Evolutionary conservation across 2,113 vertebrate species (phyloP).

Genomic region (Macrotis lagotis): DNA sequence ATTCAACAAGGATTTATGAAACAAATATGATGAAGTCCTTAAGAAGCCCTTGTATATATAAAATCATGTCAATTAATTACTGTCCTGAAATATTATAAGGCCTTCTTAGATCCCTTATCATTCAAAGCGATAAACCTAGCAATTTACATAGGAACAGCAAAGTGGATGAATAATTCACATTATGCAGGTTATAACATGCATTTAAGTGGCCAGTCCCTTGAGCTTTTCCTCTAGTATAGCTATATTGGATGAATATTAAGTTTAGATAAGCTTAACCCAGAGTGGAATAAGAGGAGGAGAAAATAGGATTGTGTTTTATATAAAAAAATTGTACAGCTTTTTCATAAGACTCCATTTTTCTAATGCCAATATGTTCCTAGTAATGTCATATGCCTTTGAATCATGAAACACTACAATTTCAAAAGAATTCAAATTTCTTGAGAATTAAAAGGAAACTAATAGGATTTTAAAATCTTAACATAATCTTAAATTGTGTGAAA

Average conservation of each 20-base stretch:
- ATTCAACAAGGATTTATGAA: not conserved
- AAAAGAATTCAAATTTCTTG: not conserved
- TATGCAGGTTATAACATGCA: not conserved
- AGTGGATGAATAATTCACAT: not conserved
- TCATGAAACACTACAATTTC: not conserved
- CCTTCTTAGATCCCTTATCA: not conserved
- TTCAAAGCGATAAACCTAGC: not conserved
- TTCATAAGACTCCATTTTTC: not conserved
- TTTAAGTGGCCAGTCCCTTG: not conserved
- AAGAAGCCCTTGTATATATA: not conserved
- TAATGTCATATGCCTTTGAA: not conserved
- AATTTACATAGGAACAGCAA: not conserved
- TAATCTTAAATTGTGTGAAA: not conserved
- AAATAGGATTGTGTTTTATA: too few species aligned
- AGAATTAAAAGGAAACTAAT: not conserved
- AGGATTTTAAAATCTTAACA: not conserved
- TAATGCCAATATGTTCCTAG: not conserved
- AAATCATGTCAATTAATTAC: not conserved
- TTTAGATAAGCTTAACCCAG: too few species aligned
- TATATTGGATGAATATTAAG: not conserved
- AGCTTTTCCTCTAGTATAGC: not conserved
- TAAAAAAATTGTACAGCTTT: not conserved
- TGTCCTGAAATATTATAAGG: not conserved
- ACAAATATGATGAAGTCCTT: not conserved
- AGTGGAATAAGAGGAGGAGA: too few species aligned